These are phyloP conservation scores for Aptenodytes forsteri DNA, from an alignment of 2,113 vertebrate genomes.

Conservation along the genomic window DNA sequence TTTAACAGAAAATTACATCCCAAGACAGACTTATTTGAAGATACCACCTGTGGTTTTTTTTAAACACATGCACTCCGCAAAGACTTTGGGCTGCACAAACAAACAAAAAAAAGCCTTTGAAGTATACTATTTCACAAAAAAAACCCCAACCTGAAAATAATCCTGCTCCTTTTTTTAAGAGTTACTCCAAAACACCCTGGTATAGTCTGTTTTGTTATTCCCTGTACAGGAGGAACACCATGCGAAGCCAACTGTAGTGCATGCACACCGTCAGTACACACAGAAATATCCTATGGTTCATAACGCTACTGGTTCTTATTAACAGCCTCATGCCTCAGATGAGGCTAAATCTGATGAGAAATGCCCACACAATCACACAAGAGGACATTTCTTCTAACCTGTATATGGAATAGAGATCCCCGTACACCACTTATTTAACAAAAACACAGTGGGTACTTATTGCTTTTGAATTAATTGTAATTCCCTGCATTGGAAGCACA, in stretches of 20 bases:
- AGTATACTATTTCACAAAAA: not conserved
- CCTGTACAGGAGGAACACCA: not conserved
- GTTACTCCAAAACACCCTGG: not conserved
- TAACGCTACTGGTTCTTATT: not conserved
- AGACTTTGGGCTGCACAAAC: not conserved
- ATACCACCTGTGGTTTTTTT: fast-evolving
- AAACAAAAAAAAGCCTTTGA: not conserved
- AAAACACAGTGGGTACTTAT: not conserved
- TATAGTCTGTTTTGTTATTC: not conserved
- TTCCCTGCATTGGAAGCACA: not conserved
- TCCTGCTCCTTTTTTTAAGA: not conserved
- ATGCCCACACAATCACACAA: not conserved
- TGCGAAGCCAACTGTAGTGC: fast-evolving
- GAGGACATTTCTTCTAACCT: not conserved
- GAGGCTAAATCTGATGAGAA: not conserved
- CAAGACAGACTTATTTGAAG: not conserved
- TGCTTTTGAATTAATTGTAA: not conserved
- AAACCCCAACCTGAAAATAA: not conserved
- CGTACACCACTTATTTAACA: not conserved
- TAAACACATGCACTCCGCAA: not conserved
- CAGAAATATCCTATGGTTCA: not conserved
- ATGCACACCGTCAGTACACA: not conserved
- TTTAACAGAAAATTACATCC: not conserved
- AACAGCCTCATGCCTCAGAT: not conserved
- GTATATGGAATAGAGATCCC: not conserved